These are phyloP conservation scores for Myiozetetes cayanensis DNA, from an alignment of 2,113 vertebrate species.

Conservation along the genomic window DNA sequence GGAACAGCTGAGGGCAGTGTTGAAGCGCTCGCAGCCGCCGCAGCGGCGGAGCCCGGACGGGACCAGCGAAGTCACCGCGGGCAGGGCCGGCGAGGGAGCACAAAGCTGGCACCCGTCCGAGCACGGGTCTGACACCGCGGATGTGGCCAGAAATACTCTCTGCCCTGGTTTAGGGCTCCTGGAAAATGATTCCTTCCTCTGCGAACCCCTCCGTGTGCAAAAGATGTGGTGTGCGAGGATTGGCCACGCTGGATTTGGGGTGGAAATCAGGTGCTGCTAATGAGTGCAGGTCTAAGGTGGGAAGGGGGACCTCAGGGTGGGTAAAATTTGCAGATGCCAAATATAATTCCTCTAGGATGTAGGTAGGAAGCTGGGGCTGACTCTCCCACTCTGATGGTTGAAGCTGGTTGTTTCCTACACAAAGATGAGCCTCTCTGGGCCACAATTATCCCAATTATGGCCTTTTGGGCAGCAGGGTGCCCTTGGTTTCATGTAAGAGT, in stretches of 20 bases:
- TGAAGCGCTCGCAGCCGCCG: background rate
- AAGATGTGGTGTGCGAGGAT: accelerated
- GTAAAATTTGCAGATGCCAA: background rate
- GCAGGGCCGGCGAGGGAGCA: background rate
- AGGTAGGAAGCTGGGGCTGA: background rate
- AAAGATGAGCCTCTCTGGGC: background rate
- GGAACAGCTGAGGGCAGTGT: slow-evolving; percentile 42
- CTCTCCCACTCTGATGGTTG: background rate
- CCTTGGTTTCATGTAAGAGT: accelerated
- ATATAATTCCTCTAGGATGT: accelerated
- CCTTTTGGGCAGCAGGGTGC: accelerated
- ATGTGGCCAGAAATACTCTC: background rate
- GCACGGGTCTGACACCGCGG: background rate
- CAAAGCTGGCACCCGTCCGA: background rate
- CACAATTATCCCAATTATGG: accelerated
- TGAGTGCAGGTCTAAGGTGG: background rate
- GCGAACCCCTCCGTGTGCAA: accelerated
- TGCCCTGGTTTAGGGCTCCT: background rate
- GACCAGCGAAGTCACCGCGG: background rate
- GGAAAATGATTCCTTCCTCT: background rate
- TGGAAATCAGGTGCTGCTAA: background rate
- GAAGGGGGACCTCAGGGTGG: background rate
- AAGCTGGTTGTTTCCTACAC: accelerated
- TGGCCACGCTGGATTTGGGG: accelerated
- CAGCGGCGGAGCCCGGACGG: background rate